Evolutionary conservation across 2,888 invertebrate species (phyloP), one percentile per base, ranked within the genome.

Genomic region (Scrobipalpa costella): DNA sequence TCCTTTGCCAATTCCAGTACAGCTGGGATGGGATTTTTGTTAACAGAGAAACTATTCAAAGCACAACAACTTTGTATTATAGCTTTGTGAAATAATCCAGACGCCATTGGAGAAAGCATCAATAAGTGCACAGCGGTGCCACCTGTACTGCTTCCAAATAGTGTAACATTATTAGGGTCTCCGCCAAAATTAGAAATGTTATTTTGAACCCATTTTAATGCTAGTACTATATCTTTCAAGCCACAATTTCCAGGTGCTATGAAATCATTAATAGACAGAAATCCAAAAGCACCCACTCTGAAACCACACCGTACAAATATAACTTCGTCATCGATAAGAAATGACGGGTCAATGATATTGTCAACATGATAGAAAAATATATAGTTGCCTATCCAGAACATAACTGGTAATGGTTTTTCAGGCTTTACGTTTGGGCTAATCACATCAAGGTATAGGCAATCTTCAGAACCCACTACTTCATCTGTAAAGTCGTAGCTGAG

Each of bases 361-460:
- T 90, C 89, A 44, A 83, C 68, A 50, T 76, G 76, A 55, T 68
- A 70, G 27, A 77, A 63, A 71, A 83, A 92, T 27, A 74, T 77
- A 67, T 76, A 90, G 58, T 87, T 80, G 64, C 92, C 90, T 61
- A 92, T 85, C 86, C 89, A 92, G 66, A 92, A 89, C 89, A 92
- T 89, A 1, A 92, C 92, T 33, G 93, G 92, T 70, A 87, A 71
- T 15, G 74, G 82, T 68, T 88, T 78, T 0, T 79, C 73, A 6
- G 86, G 80, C 44, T 79, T 75, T 9, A 85, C 68, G 65, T 73
- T 81, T 66, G 85, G 85, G 38, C 85, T 82, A 33, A 78, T 79
- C 11, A 92, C 73, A 70, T 90, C 87, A 47, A 92, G 74, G 65
- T 88, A 90, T 0, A 92, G 81, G 68, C 92, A 92, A 70, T 92